phyloP scores from a whole-genome alignment of 1,140 invertebrate species.

The Cydia splendana region DNA sequence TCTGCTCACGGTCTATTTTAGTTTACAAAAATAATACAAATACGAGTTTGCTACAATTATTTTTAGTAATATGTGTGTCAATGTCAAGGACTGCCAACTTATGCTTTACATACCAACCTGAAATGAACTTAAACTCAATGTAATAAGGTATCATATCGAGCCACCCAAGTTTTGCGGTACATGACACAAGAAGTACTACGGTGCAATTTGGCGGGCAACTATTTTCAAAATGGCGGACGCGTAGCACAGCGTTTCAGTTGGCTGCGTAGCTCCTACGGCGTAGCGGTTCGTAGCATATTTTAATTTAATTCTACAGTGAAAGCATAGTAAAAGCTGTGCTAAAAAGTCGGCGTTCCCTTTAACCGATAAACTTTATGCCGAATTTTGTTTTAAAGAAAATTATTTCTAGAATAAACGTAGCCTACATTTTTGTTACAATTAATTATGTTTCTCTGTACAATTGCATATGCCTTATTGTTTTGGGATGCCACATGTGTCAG shows the following conservation, averaged over 20 bases:
- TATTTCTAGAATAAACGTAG: no score
- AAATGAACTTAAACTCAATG: neutral
- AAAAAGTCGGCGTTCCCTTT: no score
- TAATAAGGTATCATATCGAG: neutral
- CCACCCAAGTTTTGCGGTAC: neutral
- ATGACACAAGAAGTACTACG: neutral
- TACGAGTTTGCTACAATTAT: neutral
- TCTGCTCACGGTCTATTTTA: neutral
- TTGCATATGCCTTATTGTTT: no score
- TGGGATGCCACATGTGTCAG: no score
- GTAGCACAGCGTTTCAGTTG: neutral
- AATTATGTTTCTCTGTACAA: no score
- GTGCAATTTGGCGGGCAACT: constrained; percentile 15
- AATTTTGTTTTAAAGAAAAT: no score
- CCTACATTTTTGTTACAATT: no score
- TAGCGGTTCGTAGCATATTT: neutral
- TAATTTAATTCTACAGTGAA: neutral
- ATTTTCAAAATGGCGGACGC: constrained; percentile 27
- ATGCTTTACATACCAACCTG: neutral
- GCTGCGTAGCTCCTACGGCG: neutral
- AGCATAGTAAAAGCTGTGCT: neutral
- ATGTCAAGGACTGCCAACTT: neutral
- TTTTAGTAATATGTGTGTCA: constrained; percentile 12
- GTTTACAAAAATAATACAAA: neutral
- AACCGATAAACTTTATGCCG: no score